Percentiles rank a stretch among this genome's conserved stretches.
These are phyloP conservation scores for Netelia inedita DNA, from an alignment of 2,888 invertebrate species.

Conservation along the genomic window DNA sequence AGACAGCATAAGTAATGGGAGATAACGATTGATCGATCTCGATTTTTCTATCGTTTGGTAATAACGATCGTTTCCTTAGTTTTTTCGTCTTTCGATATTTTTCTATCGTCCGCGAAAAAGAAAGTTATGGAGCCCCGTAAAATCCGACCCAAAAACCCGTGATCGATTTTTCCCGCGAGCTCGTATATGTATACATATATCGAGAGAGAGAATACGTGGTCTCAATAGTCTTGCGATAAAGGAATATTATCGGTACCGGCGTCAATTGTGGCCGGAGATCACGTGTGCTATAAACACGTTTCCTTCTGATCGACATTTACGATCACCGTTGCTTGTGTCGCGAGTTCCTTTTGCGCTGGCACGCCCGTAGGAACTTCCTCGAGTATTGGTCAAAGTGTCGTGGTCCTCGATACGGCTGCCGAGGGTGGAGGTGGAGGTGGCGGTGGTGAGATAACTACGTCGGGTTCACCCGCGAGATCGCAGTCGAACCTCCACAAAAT, in stretches of 20 bases:
- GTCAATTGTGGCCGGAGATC: conserved; percentile 74
- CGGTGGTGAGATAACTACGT: conserved; percentile 82
- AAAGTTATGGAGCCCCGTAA: conserved; percentile 1
- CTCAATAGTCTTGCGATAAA: conserved; percentile 58
- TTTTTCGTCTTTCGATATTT: background rate
- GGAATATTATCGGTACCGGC: conserved; percentile 63
- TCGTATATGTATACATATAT: background rate
- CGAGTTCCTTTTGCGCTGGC: conserved; percentile 80
- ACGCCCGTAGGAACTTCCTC: conserved; percentile 84
- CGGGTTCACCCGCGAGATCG: conserved; percentile 84
- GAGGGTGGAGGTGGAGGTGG: conserved; percentile 82
- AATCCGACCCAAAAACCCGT: conserved; percentile 17
- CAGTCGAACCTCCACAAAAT: conserved; percentile 84
- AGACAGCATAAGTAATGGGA: conserved; percentile 35
- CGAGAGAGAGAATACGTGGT: background rate
- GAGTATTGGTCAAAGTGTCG: conserved; percentile 84
- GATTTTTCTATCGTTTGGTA: conserved; percentile 6
- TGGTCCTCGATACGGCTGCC: conserved; percentile 81
- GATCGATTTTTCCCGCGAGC: conserved; percentile 15
- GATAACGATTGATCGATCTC: background rate
- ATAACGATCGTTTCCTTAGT: conserved; percentile 7
- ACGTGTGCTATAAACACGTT: conserved; percentile 83
- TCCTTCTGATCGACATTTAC: conserved; percentile 82
- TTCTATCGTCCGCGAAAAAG: conserved; percentile 5
- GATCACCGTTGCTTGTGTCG: conserved; percentile 79